Evolutionary conservation across 2,888 invertebrate genomes (phyloP).

Genomic region (Chrysolina haemoptera): DNA sequence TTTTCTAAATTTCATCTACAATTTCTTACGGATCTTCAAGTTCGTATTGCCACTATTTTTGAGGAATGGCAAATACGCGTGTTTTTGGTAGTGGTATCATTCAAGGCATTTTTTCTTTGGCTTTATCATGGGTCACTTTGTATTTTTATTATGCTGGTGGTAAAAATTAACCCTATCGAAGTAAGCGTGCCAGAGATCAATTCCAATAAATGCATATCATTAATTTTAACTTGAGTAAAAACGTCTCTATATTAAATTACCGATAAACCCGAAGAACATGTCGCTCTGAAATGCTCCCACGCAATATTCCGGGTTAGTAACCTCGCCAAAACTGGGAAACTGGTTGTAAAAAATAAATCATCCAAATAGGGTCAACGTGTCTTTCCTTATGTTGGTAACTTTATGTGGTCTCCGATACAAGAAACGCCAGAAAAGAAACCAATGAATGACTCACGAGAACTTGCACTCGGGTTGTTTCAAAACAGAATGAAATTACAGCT

Average conservation of each 20-base stretch:
- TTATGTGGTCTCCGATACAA: conserved; percentile 7
- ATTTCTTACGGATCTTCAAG: too few relatives aligned
- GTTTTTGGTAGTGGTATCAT: too few relatives aligned
- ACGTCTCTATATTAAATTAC: conserved; percentile 9
- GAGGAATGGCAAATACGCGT: too few relatives aligned
- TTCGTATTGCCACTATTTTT: too few relatives aligned
- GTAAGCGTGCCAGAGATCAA: background rate
- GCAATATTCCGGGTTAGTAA: conserved; percentile 16
- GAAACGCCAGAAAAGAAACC: conserved; percentile 18
- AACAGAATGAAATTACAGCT: background rate
- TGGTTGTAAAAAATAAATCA: conserved; percentile 17
- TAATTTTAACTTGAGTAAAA: conserved; percentile 8
- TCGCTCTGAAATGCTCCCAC: conserved; percentile 21
- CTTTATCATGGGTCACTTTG: too few relatives aligned
- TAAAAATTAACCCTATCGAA: background rate
- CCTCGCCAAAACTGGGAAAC: conserved; percentile 20
- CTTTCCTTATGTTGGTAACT: conserved; percentile 11
- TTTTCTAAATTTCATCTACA: too few relatives aligned
- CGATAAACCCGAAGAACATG: conserved; percentile 10
- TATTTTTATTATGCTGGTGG: background rate
- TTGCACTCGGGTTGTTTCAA: background rate
- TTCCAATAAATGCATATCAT: conserved; percentile 13
- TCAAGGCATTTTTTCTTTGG: too few relatives aligned
- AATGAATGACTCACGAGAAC: background rate
- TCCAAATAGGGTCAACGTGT: conserved; percentile 19